These are phyloP conservation scores for Tenebrosternarchus preto DNA, from an alignment of 2,113 vertebrate species.

Conservation along the genomic window DNA sequence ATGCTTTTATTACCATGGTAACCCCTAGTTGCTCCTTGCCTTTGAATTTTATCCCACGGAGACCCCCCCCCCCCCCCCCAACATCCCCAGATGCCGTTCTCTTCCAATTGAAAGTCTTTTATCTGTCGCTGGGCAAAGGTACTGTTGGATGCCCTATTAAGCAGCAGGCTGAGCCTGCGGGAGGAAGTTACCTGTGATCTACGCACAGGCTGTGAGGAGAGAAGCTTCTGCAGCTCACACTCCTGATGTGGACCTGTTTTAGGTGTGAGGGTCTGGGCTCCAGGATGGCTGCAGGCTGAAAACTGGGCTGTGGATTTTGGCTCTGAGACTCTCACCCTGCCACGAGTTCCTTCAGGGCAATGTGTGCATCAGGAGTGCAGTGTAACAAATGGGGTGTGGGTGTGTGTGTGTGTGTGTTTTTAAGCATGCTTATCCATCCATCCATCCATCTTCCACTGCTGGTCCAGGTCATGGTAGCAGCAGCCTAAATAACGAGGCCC, in stretches of 20 bases:
- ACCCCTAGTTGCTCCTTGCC: constrained; percentile 33
- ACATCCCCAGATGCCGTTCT: neutral
- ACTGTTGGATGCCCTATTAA: neutral
- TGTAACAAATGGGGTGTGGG: no score
- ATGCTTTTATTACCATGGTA: constrained; percentile 50
- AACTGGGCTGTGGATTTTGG: neutral
- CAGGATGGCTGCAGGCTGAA: neutral
- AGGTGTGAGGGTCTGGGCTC: no score
- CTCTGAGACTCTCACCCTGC: no score
- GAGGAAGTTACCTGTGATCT: neutral
- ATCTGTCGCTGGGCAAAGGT: constrained; percentile 17
- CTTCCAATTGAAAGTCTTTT: neutral
- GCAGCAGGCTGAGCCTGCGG: neutral
- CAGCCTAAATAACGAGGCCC: no score
- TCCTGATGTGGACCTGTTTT: no score
- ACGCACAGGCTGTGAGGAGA: neutral
- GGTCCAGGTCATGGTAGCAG: no score
- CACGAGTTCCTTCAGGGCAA: no score
- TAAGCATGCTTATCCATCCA: no score
- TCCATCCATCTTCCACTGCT: no score
- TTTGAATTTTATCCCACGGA: constrained; percentile 31
- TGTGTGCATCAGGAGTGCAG: no score
- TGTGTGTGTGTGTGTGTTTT: no score
- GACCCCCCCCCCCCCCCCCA: constrained; percentile 11
- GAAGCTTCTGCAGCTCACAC: neutral